These are phyloP conservation scores for Emmelina monodactyla DNA, from an alignment of 2,888 invertebrate genomes.

Conservation along the genomic window DNA sequence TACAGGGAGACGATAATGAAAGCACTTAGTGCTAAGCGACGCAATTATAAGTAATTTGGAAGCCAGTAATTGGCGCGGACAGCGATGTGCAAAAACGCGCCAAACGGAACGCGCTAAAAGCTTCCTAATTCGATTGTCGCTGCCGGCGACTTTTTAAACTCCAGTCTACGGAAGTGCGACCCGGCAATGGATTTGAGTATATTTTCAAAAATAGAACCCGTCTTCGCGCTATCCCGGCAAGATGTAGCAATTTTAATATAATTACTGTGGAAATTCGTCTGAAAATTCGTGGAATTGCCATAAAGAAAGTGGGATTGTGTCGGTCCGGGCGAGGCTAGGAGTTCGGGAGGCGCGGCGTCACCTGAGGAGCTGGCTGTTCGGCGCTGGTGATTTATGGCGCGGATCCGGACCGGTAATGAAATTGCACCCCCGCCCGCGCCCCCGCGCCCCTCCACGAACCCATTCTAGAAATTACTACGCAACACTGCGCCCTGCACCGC, in stretches of 20 bases:
- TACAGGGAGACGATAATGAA: constrained; percentile 48
- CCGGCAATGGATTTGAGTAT: background rate
- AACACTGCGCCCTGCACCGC: constrained; percentile 48
- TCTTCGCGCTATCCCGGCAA: constrained; percentile 22
- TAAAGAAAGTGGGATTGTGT: constrained; percentile 59
- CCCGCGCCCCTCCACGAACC: constrained; percentile 34
- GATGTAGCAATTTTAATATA: constrained; percentile 10
- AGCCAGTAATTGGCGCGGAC: constrained; percentile 60
- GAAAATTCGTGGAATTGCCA: constrained; percentile 48
- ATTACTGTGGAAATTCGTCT: constrained; percentile 13
- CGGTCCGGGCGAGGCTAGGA: constrained; percentile 40
- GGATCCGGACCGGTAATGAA: constrained; percentile 67
- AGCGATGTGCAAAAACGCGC: constrained; percentile 63
- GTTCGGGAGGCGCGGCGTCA: constrained; percentile 63
- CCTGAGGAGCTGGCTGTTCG: constrained; percentile 63
- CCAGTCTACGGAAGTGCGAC: constrained; percentile 23
- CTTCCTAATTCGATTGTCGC: constrained; percentile 62
- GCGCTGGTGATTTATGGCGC: constrained; percentile 65
- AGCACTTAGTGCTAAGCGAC: constrained; percentile 65
- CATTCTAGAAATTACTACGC: constrained; percentile 65
- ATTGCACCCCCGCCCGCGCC: constrained; percentile 60
- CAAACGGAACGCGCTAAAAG: constrained; percentile 59
- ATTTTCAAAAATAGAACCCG: constrained; percentile 11
- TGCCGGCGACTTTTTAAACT: constrained; percentile 53
- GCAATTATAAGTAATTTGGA: constrained; percentile 65